phyloP scores from a whole-genome alignment of 2,888 invertebrate species.

The Eumerus sabulonum region DNA sequence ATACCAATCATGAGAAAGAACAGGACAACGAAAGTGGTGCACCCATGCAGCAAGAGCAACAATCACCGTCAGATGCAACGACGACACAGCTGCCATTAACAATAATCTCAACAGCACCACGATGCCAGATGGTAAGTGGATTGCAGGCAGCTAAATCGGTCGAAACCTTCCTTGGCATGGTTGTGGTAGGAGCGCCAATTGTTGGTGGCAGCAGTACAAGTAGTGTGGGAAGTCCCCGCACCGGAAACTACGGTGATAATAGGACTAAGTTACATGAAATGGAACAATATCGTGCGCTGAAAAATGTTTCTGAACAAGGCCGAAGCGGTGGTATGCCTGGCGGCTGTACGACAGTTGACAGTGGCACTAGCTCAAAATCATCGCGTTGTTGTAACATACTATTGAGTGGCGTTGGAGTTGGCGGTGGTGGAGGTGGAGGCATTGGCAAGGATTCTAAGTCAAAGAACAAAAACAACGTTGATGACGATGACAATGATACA shows the following conservation, averaged over 20 bases:
- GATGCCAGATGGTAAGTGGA: constrained; percentile 73
- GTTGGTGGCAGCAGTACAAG: background rate
- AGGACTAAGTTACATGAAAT: constrained; percentile 70
- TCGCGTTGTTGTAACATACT: constrained; percentile 77
- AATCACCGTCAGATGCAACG: constrained; percentile 70
- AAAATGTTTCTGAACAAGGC: constrained; percentile 53
- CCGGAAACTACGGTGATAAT: constrained; percentile 53
- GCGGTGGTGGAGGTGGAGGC: constrained; percentile 14
- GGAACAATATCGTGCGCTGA: constrained; percentile 58
- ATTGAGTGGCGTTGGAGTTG: constrained; percentile 56
- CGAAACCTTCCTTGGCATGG: constrained; percentile 74
- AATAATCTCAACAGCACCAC: constrained; percentile 77
- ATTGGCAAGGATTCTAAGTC: constrained; percentile 23
- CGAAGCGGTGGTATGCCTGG: constrained; percentile 41
- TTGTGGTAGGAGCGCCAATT: constrained; percentile 37
- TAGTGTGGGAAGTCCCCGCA: constrained; percentile 21
- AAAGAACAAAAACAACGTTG: constrained; percentile 28
- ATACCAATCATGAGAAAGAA: constrained; percentile 78
- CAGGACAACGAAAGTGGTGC: constrained; percentile 77
- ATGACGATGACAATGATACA: constrained; percentile 51
- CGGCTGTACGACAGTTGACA: constrained; percentile 41
- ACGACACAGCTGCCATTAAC: constrained; percentile 75
- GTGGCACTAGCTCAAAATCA: constrained; percentile 68
- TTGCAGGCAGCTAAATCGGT: constrained; percentile 66
- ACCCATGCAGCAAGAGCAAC: constrained; percentile 65